Percentiles rank a stretch among this genome's conserved stretches.
phyloP scores from a whole-genome alignment of 2,888 invertebrate species.

The Drosophila falleni region DNA sequence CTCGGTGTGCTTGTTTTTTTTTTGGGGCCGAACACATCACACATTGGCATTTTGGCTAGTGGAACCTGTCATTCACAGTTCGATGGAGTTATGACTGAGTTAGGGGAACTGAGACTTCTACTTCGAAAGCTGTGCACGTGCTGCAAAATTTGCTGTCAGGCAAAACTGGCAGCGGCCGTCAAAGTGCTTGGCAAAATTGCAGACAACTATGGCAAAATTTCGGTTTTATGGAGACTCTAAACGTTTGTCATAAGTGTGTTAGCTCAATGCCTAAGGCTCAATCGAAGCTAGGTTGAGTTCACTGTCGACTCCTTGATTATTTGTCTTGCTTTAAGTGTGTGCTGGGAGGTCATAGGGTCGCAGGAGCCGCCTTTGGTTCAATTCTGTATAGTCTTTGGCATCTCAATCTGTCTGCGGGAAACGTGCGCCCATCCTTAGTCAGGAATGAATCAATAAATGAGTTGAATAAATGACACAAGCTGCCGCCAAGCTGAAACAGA shows the following conservation, averaged over 20 bases:
- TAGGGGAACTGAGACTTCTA: neutral
- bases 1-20: neutral
- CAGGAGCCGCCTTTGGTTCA: conserved; percentile 7
- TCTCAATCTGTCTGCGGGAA: conserved; percentile 44
- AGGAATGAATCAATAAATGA: conserved; percentile 72
- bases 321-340: conserved; percentile 12
- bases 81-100: conserved; percentile 6
- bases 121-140: conserved; percentile 18
- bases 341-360: neutral
- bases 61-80: conserved; percentile 4
- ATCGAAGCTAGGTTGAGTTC: neutral
- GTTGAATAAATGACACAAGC: conserved; percentile 68
- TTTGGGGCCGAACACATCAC: neutral
- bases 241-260: conserved; percentile 16
- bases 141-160: conserved; percentile 20
- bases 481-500: conserved; percentile 37
- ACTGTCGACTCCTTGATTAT: neutral
- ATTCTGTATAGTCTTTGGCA: conserved; percentile 18
- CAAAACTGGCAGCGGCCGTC: conserved; percentile 8
- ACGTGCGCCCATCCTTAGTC: conserved; percentile 55
- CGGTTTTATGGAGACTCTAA: conserved; percentile 3
- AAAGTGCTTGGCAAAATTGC: conserved; percentile 11
- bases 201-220: conserved; percentile 2
- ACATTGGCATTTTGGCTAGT: neutral
- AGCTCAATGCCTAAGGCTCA: conserved; percentile 2